These are phyloP conservation scores for Pituophis catenifer DNA, from an alignment of 2,113 vertebrate genomes.

Conservation along the genomic window DNA sequence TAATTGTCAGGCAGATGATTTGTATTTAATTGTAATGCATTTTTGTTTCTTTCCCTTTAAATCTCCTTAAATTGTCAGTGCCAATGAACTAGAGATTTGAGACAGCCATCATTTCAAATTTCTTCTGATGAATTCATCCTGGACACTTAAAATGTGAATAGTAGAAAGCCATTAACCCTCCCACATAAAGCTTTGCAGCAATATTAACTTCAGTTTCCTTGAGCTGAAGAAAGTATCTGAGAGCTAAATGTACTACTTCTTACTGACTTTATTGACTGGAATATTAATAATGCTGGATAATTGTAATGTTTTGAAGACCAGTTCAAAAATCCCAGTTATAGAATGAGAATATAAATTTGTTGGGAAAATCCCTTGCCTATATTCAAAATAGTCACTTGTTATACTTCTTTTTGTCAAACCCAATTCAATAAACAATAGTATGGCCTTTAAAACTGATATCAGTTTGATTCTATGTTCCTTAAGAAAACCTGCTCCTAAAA, in stretches of 20 bases:
- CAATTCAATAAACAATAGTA: neutral
- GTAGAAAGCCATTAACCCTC: neutral
- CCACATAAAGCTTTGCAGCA: neutral
- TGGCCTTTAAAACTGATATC: neutral
- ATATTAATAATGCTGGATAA: neutral
- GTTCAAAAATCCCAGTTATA: neutral
- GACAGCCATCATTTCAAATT: neutral
- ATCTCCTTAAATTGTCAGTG: neutral
- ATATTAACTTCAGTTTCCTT: neutral
- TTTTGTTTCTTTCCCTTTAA: neutral
- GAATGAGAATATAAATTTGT: neutral
- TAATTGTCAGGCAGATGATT: neutral
- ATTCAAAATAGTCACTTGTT: neutral
- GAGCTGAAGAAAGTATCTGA: neutral
- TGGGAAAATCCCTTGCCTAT: neutral
- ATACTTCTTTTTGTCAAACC: neutral
- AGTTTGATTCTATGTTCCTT: neutral
- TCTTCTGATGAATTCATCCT: neutral
- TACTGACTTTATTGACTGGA: neutral
- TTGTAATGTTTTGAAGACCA: neutral
- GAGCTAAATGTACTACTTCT: neutral
- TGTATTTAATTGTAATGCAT: neutral
- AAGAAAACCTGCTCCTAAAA: neutral
- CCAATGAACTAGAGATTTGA: neutral
- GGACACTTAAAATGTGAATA: neutral